Evolutionary conservation across 2,888 invertebrate species (phyloP).

Genomic region (Polylopha cassiicola): DNA sequence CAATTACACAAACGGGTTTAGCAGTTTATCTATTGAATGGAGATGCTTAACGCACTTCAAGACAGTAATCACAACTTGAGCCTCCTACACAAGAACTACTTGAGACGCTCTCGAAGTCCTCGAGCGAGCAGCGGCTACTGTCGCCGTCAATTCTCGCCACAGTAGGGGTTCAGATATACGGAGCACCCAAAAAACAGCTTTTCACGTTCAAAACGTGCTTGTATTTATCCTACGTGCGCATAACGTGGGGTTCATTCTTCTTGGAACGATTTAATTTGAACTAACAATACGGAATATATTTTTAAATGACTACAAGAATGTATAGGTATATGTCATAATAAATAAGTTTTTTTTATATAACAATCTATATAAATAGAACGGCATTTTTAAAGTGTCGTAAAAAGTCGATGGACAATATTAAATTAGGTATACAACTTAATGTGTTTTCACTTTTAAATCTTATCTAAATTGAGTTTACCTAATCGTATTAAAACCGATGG

Average conservation of each 20-base stretch:
- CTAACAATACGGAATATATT: no score
- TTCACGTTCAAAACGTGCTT: slow-evolving; percentile 21
- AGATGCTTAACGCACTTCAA: slow-evolving; percentile 13
- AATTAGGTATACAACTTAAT: no score
- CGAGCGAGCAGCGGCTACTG: slow-evolving; percentile 12
- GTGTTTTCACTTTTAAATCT: no score
- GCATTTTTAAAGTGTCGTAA: no score
- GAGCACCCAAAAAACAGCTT: slow-evolving; percentile 11
- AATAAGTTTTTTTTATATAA: no score
- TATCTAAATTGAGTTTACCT: no score
- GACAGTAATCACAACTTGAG: slow-evolving; percentile 13
- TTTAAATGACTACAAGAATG: no score
- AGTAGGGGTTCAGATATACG: slow-evolving; percentile 15
- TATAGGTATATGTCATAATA: no score
- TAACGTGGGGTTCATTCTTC: slow-evolving; percentile 12
- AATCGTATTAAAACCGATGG: no score
- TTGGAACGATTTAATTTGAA: background rate
- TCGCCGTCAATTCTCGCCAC: slow-evolving; percentile 3
- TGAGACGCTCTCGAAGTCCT: slow-evolving; percentile 9
- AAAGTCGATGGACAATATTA: no score
- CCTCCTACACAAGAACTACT: slow-evolving; percentile 1
- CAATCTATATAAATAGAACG: no score
- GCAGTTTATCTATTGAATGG: no score
- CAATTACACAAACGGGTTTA: slow-evolving; percentile 4
- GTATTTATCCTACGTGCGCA: slow-evolving; percentile 12